phyloP scores from a whole-genome alignment of 2,113 vertebrate species.

The Natator depressus region DNA sequence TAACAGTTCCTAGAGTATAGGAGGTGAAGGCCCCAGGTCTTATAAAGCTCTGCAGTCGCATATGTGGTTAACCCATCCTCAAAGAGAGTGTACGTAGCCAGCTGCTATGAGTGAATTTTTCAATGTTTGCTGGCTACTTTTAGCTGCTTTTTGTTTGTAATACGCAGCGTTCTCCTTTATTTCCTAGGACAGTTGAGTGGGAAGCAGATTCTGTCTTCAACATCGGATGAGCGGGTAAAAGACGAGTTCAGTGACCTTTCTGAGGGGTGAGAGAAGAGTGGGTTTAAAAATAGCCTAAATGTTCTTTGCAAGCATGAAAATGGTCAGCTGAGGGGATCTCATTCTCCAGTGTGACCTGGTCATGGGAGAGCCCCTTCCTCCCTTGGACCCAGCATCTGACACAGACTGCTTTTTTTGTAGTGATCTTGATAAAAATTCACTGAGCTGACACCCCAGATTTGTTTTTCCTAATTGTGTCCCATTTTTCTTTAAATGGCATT shows the following conservation, averaged over 20 bases:
- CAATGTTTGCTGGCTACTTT: fast-evolving
- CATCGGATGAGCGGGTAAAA: conserved; percentile 83
- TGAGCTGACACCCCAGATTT: neutral
- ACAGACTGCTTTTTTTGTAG: fast-evolving
- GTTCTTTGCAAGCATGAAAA: conserved; percentile 68
- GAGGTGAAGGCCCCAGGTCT: fast-evolving
- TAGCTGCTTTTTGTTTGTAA: conserved; percentile 51
- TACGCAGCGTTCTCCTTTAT: conserved; percentile 49
- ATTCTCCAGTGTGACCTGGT: neutral
- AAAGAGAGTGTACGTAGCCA: fast-evolving
- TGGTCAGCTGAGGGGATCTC: neutral
- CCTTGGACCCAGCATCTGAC: fast-evolving
- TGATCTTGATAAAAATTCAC: fast-evolving
- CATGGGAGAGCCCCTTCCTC: neutral
- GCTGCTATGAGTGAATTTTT: fast-evolving
- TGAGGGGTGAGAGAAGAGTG: conserved; percentile 92
- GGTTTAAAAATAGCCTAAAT: conserved; percentile 77
- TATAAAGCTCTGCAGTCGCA: fast-evolving
- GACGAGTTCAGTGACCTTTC: conserved; percentile 90
- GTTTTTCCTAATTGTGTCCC: fast-evolving
- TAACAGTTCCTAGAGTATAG: fast-evolving
- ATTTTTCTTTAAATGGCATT: neutral
- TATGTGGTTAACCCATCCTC: fast-evolving
- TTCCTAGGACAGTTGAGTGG: conserved; percentile 78
- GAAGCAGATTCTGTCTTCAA: conserved; percentile 75